Evolutionary conservation across 2,797 vertebrate species (phyloP).

Genomic region (Salarias fasciatus): DNA sequence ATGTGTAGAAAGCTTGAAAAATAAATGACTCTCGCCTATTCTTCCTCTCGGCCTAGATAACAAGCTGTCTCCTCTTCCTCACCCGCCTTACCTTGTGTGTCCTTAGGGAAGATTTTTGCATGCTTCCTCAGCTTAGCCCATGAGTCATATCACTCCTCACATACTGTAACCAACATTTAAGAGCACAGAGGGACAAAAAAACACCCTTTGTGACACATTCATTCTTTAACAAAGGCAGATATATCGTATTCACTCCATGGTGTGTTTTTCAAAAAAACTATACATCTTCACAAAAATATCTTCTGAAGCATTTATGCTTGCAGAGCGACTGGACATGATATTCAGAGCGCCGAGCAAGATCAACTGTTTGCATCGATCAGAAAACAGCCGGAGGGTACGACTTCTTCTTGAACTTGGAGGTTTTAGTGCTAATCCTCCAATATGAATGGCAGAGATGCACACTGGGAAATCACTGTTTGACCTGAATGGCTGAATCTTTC

Average conservation of each 20-base stretch:
- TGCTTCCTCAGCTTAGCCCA: slow-evolving; percentile 27
- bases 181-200: too few relatives aligned
- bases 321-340: slow-evolving; percentile 36
- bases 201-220: too few relatives aligned
- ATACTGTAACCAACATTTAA: slow-evolving; percentile 19
- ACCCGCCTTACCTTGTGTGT: slow-evolving; percentile 16
- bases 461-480: slow-evolving; percentile 52
- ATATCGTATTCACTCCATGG: too few relatives aligned
- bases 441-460: slow-evolving; percentile 27
- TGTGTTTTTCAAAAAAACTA: too few relatives aligned
- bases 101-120: slow-evolving; percentile 33
- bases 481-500: slow-evolving; percentile 28
- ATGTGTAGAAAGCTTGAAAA: slow-evolving; percentile 49
- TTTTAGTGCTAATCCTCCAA: slow-evolving; percentile 52
- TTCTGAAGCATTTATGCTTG: neutral
- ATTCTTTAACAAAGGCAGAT: too few relatives aligned
- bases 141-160: slow-evolving; percentile 13
- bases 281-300: neutral
- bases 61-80: too few relatives aligned
- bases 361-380: slow-evolving; percentile 57
- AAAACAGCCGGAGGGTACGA: slow-evolving; percentile 60
- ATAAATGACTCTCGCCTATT: slow-evolving; percentile 53
- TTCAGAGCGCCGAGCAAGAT: slow-evolving; percentile 42
- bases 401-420: slow-evolving; percentile 37
- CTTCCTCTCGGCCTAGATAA: too few relatives aligned